Evolutionary conservation across 2,797 vertebrate genomes (phyloP), one percentile per base, ranked within the genome.

Genomic region (Channallabes apus): DNA sequence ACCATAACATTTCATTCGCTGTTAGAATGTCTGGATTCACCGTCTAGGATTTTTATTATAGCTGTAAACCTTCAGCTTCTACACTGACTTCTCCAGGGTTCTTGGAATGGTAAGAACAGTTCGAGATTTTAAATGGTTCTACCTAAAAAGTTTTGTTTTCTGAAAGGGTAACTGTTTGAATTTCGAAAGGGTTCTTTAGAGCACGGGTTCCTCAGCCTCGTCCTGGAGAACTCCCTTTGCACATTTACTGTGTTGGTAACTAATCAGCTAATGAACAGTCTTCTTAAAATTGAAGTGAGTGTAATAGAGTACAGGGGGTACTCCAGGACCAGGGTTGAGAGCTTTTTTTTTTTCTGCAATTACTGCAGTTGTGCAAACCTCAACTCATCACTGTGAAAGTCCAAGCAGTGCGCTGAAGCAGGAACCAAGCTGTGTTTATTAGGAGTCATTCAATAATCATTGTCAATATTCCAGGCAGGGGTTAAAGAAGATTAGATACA

Each of bases 1-100:
- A 89, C 89, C 67, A 54, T 85, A 69, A 71, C 73, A 82, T 86
- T 82, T 84, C 80, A 75, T 76, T 77, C 56, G 64, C 80, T 78
- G 58, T 80, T 84, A 58, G 65, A 83, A 84, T 82, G 67, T 83
- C 79, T 86, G 67, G 73, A 84, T 82, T 71, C 73, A 76, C 75
- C 71, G 46, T 83, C 79, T 81, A 38, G 12, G 22, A 22, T 86
- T 86, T 86, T 12, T 38, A 80, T 80, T 51, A 65, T 51, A 22
- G 62, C 61, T 80, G 61, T 80, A 80, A 65, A 80, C 61, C 41
- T 46, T 17, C 0, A n/a, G 75, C 54, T 6, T 64, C 64, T 64
- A 80, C 32, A 17, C 32, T 18, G 59, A 20, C 22, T 61, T 80
- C 65, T 20, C 17, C 18, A 29, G n/a, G 38, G 35, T 80, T 51